Evolutionary conservation across 2,888 invertebrate species (phyloP), one percentile per base, ranked within the genome.

Genomic region (Tanypteryx hageni): DNA sequence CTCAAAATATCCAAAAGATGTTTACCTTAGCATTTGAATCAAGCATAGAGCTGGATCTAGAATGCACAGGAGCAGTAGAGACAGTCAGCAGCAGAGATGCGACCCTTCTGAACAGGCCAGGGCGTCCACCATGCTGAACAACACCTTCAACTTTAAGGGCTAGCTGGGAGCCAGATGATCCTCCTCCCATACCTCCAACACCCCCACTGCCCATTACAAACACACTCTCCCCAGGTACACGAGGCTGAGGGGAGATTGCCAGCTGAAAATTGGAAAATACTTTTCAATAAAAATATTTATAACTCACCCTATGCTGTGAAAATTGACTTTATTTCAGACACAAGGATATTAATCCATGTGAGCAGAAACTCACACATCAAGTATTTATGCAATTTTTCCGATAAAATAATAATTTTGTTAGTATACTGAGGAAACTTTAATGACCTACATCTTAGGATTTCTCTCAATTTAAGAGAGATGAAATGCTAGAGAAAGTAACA

Each of bases 121-220:
- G 96, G 93, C 96, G 95, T 93, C 96, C 96, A 56, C 97, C 97
- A 93, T 97, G 97, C 94, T 97, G 97, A 89, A 99, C 96, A 0
- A 99, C 98, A 0, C 99, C 99, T 95, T 99, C 99, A 3, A 99
- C 98, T 95, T 98, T 99, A 56, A 99, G 96, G 0, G 99, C 98
- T 93, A 99, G 96, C 93, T 98, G 97, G 93, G 98, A 98, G 92
- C 98, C 97, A 82, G 97, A 97, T 93, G 98, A 97, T 68, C 99
- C 44, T 93, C n/a, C 68, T 68, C 68, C 68, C 8, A 68, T 18
- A 22, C 86, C 86, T 27, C 83, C 83, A 83, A 44, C n/a, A n/a
- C 61, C 31, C 22, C 68, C 89, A 64, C 64, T 89, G 61, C 89
- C 89, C 89, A 89, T 89, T 10, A 89, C 89, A 89, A 89, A 89